Evolutionary conservation across 2,113 vertebrate species (phyloP).

Genomic region (Pterocles gutturalis): DNA sequence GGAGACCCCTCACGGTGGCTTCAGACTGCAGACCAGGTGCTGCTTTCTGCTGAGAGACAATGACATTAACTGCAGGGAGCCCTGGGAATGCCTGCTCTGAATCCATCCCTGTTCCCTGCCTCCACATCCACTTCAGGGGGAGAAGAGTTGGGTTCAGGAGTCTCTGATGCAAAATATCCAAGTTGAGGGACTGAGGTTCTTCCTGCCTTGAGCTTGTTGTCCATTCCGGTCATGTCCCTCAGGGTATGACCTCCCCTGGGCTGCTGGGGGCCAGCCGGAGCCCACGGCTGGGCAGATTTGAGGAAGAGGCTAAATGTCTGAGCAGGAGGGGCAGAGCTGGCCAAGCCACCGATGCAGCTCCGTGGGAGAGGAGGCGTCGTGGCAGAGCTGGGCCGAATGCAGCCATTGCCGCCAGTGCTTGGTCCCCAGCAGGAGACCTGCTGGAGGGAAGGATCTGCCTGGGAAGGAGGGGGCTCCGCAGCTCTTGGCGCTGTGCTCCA

Average conservation of each 20-base stretch:
- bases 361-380: rapidly evolving
- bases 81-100: background rate
- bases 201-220: background rate
- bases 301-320: background rate
- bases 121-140: background rate
- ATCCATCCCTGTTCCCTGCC: background rate
- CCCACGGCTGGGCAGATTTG: background rate
- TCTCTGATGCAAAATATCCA: background rate
- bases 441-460: background rate
- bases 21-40: background rate
- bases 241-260: background rate
- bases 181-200: background rate
- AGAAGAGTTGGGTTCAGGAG: background rate
- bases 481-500: background rate
- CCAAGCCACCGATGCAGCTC: rapidly evolving
- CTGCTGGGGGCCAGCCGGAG: background rate
- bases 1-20: background rate
- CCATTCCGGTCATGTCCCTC: background rate
- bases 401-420: rapidly evolving
- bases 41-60: background rate
- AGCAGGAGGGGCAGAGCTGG: background rate
- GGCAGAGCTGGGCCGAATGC: background rate
- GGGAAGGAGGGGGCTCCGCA: background rate
- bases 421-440: background rate
- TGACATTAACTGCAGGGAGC: background rate